Conservation (phyloP, 2,888 invertebrate genomes). For the Macaria liturata region DNA sequence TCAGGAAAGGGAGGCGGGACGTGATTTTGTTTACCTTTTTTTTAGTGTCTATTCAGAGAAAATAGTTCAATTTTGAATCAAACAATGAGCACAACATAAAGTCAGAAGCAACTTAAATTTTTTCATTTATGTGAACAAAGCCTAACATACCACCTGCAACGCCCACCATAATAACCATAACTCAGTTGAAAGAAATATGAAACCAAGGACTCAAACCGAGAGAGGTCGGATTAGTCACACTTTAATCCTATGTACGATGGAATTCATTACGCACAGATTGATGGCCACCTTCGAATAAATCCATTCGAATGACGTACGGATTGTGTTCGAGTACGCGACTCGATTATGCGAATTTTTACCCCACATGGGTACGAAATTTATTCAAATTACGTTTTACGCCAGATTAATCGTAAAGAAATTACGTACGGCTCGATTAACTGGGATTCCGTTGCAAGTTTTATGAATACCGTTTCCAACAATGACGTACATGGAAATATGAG, state of each 20-base stretch:
- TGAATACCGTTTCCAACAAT: conserved; percentile 27
- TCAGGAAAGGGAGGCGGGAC: not conserved
- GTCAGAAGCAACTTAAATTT: too few species aligned
- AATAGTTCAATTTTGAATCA: too few species aligned
- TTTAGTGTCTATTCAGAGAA: too few species aligned
- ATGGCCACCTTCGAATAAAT: conserved; percentile 27
- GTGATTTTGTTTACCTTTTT: too few species aligned
- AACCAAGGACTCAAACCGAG: conserved; percentile 19
- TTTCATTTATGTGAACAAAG: not conserved
- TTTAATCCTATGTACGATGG: conserved; percentile 17
- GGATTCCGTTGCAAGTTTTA: conserved; percentile 39
- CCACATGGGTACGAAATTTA: conserved; percentile 48
- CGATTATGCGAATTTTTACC: conserved; percentile 28
- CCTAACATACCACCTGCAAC: conserved; percentile 24
- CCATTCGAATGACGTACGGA: conserved; percentile 20
- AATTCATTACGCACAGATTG: conserved; percentile 21
- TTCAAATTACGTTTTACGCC: conserved; percentile 60
- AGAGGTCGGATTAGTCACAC: conserved; percentile 29
- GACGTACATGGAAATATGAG: conserved; percentile 13
- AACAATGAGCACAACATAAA: too few species aligned
- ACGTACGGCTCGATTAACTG: conserved; percentile 40
- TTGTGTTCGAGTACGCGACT: conserved; percentile 20
- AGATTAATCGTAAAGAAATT: conserved; percentile 53
- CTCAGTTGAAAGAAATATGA: conserved; percentile 23
- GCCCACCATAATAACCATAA: conserved; percentile 28